Evolutionary conservation across 2,113 vertebrate genomes (phyloP).

Genomic region (Vulpes vulpes): DNA sequence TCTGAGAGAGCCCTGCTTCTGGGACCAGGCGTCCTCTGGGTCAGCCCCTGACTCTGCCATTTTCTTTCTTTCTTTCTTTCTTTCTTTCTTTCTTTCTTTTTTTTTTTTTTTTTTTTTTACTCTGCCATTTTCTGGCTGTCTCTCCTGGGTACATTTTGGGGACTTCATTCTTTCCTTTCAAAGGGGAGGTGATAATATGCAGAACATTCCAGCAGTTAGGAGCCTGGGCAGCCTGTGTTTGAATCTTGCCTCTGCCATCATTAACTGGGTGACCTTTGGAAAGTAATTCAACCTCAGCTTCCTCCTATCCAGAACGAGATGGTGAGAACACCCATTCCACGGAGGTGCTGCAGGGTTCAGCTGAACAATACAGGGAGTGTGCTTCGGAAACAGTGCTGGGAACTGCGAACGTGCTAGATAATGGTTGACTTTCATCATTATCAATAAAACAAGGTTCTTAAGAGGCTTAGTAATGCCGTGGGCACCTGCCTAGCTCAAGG

Average conservation of each 20-base stretch:
- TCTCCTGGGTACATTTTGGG: too few species aligned
- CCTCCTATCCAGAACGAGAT: accelerated
- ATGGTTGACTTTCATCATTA: accelerated
- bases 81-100: accelerated
- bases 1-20: background rate
- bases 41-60: accelerated
- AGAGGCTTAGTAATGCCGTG: accelerated
- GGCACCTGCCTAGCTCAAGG: accelerated
- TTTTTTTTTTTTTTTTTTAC: too few species aligned
- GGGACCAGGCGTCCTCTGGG: background rate
- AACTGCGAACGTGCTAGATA: accelerated
- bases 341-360: accelerated
- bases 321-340: accelerated
- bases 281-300: background rate
- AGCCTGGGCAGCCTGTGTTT: background rate
- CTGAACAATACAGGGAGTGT: accelerated
- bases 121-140: accelerated
- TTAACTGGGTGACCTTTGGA: background rate
- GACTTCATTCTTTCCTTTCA: background rate
- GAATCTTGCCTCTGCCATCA: background rate
- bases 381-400: too few species aligned
- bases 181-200: accelerated
- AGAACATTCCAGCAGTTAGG: background rate
- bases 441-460: background rate
- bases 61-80: too few species aligned